phyloP scores from a whole-genome alignment of 1,140 invertebrate species.

The Aphaenogaster floridana region DNA sequence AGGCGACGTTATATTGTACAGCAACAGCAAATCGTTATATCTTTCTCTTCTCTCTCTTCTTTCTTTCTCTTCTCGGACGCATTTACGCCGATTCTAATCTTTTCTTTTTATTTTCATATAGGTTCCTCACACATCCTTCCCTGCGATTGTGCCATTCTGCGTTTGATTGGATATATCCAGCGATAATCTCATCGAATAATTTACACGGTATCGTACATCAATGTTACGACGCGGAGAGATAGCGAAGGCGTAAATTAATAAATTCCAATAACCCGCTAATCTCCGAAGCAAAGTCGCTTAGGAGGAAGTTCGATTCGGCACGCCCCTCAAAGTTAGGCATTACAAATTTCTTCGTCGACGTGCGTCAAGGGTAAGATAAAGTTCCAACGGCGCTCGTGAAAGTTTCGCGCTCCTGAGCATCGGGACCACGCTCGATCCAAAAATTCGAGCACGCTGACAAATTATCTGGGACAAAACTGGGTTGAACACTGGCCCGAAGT shows the following conservation, averaged over 20 bases:
- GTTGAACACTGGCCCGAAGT: conserved; percentile 63
- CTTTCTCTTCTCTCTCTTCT: background rate
- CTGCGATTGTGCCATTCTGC: background rate
- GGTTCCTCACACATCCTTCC: background rate
- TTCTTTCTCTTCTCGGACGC: background rate
- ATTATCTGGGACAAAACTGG: conserved; percentile 70
- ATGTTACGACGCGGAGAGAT: background rate
- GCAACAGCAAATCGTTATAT: conserved; percentile 22
- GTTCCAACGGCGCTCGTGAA: conserved; percentile 30
- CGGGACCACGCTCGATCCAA: conserved; percentile 63
- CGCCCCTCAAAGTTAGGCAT: conserved; percentile 45
- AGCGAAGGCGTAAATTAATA: conserved; percentile 44
- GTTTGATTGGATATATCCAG: background rate
- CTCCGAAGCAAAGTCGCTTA: background rate
- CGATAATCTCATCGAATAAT: conserved; percentile 9
- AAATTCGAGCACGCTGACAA: conserved; percentile 72
- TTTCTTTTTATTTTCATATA: background rate
- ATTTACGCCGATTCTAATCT: background rate
- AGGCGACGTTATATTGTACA: conserved; percentile 84
- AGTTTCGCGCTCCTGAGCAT: conserved; percentile 34
- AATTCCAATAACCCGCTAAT: conserved; percentile 52
- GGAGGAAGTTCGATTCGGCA: conserved; percentile 19
- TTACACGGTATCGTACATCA: conserved; percentile 7
- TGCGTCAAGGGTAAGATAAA: conserved; percentile 54
- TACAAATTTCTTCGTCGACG: conserved; percentile 57